phyloP scores from a whole-genome alignment of 1,140 invertebrate species.

The Rhynchophorus ferrugineus region DNA sequence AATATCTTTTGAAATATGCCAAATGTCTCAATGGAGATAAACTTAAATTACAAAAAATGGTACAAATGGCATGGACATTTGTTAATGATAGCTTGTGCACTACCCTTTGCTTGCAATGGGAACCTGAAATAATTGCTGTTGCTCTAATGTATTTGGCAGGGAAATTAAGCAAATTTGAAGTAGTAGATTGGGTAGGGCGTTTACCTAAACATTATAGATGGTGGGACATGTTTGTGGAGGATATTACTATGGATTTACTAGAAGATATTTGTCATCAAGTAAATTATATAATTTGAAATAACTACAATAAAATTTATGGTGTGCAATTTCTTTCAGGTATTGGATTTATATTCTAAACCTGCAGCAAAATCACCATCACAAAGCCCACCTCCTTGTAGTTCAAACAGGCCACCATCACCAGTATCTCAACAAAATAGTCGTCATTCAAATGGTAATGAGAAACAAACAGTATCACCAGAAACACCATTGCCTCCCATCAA shows the following conservation, averaged over 20 bases:
- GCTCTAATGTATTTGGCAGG: conserved; percentile 93
- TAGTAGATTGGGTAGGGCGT: conserved; percentile 85
- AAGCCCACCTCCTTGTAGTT: conserved; percentile 35
- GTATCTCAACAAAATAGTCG: not conserved
- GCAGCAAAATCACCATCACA: conserved; percentile 41
- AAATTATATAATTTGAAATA: conserved; percentile 7
- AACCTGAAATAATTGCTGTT: conserved; percentile 98
- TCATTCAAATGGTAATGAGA: conserved; percentile 27
- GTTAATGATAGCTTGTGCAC: conserved; percentile 98
- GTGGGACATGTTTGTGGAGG: conserved; percentile 98
- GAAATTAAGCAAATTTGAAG: conserved; percentile 93
- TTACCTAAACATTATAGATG: conserved; percentile 76
- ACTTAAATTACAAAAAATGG: conserved; percentile 88
- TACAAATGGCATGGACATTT: conserved; percentile 99
- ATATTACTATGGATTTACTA: conserved; percentile 89
- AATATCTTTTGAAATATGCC: conserved; percentile 92
- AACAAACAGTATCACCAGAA: conserved; percentile 16
- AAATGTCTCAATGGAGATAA: conserved; percentile 94
- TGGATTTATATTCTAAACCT: conserved; percentile 73
- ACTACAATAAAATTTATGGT: conserved; percentile 6
- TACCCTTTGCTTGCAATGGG: conserved; percentile 95
- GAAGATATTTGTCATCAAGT: conserved; percentile 97
- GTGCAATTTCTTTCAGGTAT: conserved; percentile 45
- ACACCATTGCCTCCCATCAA: conserved; percentile 29
- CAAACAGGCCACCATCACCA: conserved; percentile 1